Conservation (phyloP, 64 coral and sea anemone genomes). For the Platygyra sinensis region DNA sequence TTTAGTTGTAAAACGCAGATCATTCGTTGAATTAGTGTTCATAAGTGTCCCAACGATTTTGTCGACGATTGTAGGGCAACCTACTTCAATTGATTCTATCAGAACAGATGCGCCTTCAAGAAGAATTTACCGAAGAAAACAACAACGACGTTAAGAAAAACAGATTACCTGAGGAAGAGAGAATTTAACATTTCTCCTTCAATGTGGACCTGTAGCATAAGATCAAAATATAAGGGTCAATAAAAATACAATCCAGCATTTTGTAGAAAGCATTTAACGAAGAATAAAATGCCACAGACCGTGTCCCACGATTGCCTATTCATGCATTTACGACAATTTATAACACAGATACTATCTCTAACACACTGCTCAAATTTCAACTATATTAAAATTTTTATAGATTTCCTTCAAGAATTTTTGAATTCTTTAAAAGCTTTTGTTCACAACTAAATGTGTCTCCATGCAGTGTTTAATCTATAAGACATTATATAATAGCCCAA, state of each 20-base stretch:
- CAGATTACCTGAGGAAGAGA: conserved; percentile 25
- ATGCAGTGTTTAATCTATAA: too few relatives aligned
- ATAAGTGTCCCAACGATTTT: too few relatives aligned
- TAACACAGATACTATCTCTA: not conserved
- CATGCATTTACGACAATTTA: not conserved
- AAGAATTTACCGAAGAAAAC: not conserved
- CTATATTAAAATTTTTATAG: not conserved
- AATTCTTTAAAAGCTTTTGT: too few relatives aligned
- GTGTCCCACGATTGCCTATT: not conserved
- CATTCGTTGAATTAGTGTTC: too few relatives aligned
- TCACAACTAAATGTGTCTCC: too few relatives aligned
- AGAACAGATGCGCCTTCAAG: too few relatives aligned
- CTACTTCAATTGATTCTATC: too few relatives aligned
- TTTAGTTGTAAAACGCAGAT: too few relatives aligned
- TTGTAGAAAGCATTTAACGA: too few relatives aligned
- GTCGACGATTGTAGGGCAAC: too few relatives aligned
- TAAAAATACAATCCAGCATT: not conserved
- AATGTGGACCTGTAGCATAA: not conserved
- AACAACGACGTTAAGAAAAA: not conserved
- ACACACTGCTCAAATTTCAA: not conserved
- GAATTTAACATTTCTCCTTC: conserved; percentile 6
- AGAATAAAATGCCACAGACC: not conserved
- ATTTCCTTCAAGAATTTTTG: too few relatives aligned
- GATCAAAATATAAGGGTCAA: not conserved
- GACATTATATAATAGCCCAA: too few relatives aligned